phyloP scores from a whole-genome alignment of 2,797 vertebrate species.

The Phyllotis vaccarum region DNA sequence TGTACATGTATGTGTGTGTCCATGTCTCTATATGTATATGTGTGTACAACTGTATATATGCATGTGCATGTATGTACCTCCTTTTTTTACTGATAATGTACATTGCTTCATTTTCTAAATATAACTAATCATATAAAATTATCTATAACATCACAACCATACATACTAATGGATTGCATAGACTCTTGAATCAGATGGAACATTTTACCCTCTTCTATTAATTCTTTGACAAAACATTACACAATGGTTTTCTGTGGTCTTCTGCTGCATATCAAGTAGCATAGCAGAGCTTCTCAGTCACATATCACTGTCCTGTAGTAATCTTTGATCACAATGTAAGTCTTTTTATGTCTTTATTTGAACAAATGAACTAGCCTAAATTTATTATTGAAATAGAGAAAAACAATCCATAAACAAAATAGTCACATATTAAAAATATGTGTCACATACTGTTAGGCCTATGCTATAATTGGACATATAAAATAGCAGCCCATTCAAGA shows the following conservation, averaged over 20 bases:
- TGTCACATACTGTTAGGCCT: conserved; percentile 52
- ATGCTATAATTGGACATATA: neutral
- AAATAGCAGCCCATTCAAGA: neutral
- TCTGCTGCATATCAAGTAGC: neutral
- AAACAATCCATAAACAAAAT: conserved; percentile 52
- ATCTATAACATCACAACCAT: neutral
- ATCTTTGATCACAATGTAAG: neutral
- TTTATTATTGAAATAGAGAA: neutral
- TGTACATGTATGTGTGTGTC: no score
- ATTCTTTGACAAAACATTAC: neutral
- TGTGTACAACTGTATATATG: neutral
- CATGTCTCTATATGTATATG: no score
- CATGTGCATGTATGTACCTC: neutral
- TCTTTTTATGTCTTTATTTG: neutral
- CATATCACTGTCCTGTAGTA: neutral
- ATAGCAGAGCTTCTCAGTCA: neutral
- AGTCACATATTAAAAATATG: conserved; percentile 53
- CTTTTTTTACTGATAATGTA: neutral
- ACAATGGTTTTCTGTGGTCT: neutral
- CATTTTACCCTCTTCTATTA: neutral
- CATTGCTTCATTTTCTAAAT: neutral
- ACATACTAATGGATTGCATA: neutral
- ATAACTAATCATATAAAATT: neutral
- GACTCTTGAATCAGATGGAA: neutral
- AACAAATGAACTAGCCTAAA: neutral